phyloP scores from a whole-genome alignment of 2,888 invertebrate genomes.

The Lepidochitona cinerea region DNA sequence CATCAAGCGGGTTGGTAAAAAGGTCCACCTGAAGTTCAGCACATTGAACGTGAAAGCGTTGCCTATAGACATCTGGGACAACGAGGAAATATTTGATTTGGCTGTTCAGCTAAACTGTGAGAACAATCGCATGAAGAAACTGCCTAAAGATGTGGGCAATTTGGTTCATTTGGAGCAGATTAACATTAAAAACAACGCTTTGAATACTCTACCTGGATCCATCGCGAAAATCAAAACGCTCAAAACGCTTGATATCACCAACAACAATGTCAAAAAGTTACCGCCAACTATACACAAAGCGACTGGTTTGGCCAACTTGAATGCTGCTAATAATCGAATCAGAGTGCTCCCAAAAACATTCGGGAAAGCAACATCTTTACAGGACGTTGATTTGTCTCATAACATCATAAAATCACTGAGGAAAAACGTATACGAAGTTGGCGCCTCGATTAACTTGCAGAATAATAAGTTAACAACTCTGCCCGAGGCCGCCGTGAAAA shows the following conservation, averaged over 20 bases:
- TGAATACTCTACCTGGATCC: constrained; percentile 54
- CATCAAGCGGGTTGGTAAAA: constrained; percentile 55
- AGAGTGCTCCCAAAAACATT: constrained; percentile 64
- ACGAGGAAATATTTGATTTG: constrained; percentile 64
- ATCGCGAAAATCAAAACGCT: constrained; percentile 58
- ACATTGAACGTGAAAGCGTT: constrained; percentile 58
- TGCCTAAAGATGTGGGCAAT: constrained; percentile 58
- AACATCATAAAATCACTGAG: constrained; percentile 64
- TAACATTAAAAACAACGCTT: constrained; percentile 59
- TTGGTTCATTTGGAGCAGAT: constrained; percentile 56
- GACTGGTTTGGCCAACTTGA: constrained; percentile 45
- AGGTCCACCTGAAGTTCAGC: constrained; percentile 52
- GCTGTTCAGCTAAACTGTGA: constrained; percentile 58
- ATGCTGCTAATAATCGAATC: constrained; percentile 60
- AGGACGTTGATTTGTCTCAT: constrained; percentile 60
- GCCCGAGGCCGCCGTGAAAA: constrained; percentile 63
- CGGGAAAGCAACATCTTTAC: constrained; percentile 56
- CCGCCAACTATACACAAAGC: constrained; percentile 67
- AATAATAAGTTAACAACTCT: constrained; percentile 63
- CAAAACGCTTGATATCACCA: constrained; percentile 53
- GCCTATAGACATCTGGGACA: constrained; percentile 66
- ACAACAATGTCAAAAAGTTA: constrained; percentile 62
- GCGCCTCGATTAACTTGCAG: constrained; percentile 56
- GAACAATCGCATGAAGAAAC: constrained; percentile 65
- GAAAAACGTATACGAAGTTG: constrained; percentile 66